These are phyloP conservation scores for Tragopan temminckii DNA, from an alignment of 2,797 vertebrate species.

Conservation along the genomic window DNA sequence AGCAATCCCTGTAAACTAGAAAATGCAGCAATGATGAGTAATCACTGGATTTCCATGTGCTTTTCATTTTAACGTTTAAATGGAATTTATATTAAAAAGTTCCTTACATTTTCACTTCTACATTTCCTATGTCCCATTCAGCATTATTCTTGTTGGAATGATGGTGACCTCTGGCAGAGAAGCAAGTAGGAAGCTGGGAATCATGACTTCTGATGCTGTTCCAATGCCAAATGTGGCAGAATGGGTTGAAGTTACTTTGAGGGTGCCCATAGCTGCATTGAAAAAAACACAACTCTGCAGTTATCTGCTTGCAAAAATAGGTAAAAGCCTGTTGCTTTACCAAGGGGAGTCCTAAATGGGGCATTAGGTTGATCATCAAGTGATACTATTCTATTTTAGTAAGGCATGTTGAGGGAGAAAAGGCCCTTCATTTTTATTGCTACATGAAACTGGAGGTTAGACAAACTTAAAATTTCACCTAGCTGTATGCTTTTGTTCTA, in stretches of 20 bases:
- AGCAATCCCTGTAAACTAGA: not conserved
- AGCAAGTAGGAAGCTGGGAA: not conserved
- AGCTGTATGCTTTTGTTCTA: not conserved
- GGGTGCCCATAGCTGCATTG: not conserved
- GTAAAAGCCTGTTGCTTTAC: not conserved
- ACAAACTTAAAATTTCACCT: not conserved
- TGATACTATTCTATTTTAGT: not conserved
- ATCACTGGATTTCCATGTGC: not conserved
- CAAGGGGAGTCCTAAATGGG: not conserved
- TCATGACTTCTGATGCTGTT: not conserved
- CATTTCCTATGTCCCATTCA: not conserved
- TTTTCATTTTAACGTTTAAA: not conserved
- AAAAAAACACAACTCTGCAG: not conserved
- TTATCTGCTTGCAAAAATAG: not conserved
- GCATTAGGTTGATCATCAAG: not conserved
- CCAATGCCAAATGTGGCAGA: not conserved
- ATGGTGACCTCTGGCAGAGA: not conserved
- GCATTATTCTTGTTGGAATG: not conserved
- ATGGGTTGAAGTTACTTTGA: not conserved
- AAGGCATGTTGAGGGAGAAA: not conserved
- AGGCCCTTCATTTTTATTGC: not conserved
- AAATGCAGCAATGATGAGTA: not conserved
- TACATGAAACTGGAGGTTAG: not conserved
- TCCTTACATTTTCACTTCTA: not conserved
- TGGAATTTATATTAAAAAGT: not conserved